These are phyloP conservation scores for Pongo abelii DNA, from an alignment of 2,113 vertebrate genomes.

Conservation along the genomic window DNA sequence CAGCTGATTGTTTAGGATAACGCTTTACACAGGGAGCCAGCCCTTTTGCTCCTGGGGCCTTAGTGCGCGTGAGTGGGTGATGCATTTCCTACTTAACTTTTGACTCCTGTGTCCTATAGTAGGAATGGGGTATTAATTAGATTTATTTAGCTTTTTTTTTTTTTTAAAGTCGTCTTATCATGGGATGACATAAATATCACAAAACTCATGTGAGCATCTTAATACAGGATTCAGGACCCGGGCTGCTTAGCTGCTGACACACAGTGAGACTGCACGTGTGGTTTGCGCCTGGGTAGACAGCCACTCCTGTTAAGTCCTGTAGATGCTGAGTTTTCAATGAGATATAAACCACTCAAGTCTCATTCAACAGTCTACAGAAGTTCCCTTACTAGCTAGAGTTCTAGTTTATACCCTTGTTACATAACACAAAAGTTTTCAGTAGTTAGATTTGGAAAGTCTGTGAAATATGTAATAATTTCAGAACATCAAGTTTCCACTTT, in stretches of 20 bases:
- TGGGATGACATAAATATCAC: not conserved
- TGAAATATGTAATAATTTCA: not conserved
- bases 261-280: not conserved
- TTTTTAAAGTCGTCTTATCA: not conserved
- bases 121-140: not conserved
- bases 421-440: not conserved
- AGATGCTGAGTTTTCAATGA: not conserved
- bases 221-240: not conserved
- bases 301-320: not conserved
- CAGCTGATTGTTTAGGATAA: not conserved
- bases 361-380: not conserved
- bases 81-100: not conserved
- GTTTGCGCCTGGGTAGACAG: not conserved
- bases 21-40: not conserved
- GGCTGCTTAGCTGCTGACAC: not conserved
- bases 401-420: not conserved
- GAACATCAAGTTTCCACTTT: not conserved
- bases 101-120: not conserved
- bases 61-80: rapidly evolving
- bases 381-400: not conserved
- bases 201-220: not conserved
- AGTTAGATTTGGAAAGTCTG: not conserved
- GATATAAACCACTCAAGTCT: not conserved
- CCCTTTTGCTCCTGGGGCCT: not conserved
- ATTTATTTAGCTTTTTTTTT: not conserved